Base-by-base conservation (phyloP, 2,797 vertebrate genomes). In the Gephyroberyx darwinii region DNA sequence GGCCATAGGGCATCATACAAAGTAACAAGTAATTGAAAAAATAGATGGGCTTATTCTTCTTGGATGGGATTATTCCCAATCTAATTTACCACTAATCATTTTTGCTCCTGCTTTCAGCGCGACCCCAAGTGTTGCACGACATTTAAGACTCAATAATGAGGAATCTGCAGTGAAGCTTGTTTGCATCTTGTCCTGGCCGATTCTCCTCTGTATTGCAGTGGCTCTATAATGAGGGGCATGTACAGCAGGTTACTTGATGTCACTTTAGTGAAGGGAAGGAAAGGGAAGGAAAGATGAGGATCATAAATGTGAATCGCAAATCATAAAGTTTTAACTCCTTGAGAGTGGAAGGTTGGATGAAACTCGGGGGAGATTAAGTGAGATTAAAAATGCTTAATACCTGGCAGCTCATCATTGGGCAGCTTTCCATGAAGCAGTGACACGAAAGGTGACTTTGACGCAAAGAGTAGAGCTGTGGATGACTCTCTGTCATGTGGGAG, bases 371-470 rank as follows among this genome's bases (percentile, higher is more conserved):
- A 92, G 92, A 93, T 94, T 92, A 93, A 89, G 89, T 90, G 80
- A 92, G 92, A 93, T 93, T 93, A 93, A 92, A 92, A 90, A 90
- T 91, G 77, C 85, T 89, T 93, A 90, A 92, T 91, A 92, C 91
- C 90, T 92, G 91, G 88, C 90, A 91, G 87, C 88, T 77, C 88
- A 80, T 89, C 87, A 75, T 82, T 83, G 82, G 89, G 89, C 86
- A 88, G 83, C 84, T 88, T 86, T 91, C 89, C 86, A 88, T 85
- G 84, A 87, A 87, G 83, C 81, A n/a, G 75, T 87, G 89, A 91
- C 91, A 92, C 55, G 45, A 90, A 92, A 93, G 91, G 92, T 93
- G 91, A 93, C 92, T 87, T 93, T 92, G 83, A 89, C 69, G 73
- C 57, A 77, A 86, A 83, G 88, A 90, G 78, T 43, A 19, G 47